Conservation (phyloP, 64 coral and sea anemone genomes). For the Dendrophyllia cribrosa region DNA sequence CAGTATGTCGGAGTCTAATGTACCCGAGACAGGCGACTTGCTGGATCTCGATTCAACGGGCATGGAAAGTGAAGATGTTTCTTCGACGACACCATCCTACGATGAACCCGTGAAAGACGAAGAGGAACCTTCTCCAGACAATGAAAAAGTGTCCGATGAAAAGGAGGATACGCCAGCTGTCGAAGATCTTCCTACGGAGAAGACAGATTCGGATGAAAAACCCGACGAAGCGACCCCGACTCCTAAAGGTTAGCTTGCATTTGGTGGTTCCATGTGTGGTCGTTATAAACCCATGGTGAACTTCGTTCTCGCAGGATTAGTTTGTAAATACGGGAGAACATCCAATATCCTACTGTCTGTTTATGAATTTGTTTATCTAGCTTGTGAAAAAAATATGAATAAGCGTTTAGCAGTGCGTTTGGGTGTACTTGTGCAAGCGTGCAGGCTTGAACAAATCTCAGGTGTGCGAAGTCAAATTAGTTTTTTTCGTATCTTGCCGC, state of each 20-base stretch:
- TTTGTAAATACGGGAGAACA: background rate
- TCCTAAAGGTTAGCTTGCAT: constrained; percentile 45
- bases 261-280: background rate
- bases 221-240: constrained; percentile 3
- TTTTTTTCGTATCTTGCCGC: background rate
- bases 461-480: background rate
- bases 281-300: background rate
- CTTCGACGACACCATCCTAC: constrained; percentile 53
- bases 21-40: constrained; percentile 34
- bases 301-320: background rate
- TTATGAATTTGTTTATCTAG: background rate
- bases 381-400: background rate
- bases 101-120: constrained; percentile 67
- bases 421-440: background rate
- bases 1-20: constrained; percentile 45
- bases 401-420: background rate
- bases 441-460: background rate
- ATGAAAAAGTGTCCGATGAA: constrained; percentile 17
- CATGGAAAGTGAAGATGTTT: constrained; percentile 45
- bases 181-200: constrained; percentile 65
- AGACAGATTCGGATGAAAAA: constrained; percentile 47
- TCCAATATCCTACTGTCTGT: background rate
- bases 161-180: constrained; percentile 70
- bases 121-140: constrained; percentile 42
- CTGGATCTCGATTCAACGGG: constrained; percentile 6